Conservation (phyloP, 2,113 vertebrate genomes). For the Melanerpes aurifrons region DNA sequence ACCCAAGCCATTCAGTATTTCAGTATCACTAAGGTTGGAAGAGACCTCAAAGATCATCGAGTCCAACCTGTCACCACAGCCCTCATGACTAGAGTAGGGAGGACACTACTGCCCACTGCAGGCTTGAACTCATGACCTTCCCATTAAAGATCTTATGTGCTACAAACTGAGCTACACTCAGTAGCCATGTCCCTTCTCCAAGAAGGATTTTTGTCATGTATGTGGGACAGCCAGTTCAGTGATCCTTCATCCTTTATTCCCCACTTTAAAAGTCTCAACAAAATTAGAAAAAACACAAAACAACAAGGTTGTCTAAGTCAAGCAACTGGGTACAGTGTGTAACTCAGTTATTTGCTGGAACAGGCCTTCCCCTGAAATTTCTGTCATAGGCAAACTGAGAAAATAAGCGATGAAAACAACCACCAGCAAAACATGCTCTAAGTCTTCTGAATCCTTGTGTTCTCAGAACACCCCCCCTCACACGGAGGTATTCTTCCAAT, state of each 20-base stretch:
- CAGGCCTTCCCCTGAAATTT: background rate
- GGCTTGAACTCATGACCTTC: too few relatives aligned
- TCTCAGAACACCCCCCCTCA: background rate
- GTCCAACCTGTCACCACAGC: too few relatives aligned
- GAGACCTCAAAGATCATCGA: too few relatives aligned
- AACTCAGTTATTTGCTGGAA: background rate
- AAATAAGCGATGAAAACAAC: background rate
- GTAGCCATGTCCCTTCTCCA: background rate
- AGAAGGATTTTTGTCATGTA: background rate
- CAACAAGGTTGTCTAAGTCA: conserved; percentile 11
- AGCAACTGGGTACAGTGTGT: background rate
- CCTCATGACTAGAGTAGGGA: too few relatives aligned
- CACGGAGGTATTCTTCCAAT: background rate
- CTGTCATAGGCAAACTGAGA: background rate
- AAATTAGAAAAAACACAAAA: background rate
- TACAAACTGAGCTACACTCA: background rate
- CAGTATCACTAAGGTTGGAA: too few relatives aligned
- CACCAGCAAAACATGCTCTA: background rate
- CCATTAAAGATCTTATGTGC: too few relatives aligned
- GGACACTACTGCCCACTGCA: too few relatives aligned
- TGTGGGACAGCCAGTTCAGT: background rate
- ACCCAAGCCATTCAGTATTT: too few relatives aligned
- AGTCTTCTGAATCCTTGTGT: background rate
- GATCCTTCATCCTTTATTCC: background rate
- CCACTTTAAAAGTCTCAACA: conserved; percentile 4